These are phyloP conservation scores for Nyctibius grandis DNA, from an alignment of 2,797 vertebrate genomes.

Conservation along the genomic window DNA sequence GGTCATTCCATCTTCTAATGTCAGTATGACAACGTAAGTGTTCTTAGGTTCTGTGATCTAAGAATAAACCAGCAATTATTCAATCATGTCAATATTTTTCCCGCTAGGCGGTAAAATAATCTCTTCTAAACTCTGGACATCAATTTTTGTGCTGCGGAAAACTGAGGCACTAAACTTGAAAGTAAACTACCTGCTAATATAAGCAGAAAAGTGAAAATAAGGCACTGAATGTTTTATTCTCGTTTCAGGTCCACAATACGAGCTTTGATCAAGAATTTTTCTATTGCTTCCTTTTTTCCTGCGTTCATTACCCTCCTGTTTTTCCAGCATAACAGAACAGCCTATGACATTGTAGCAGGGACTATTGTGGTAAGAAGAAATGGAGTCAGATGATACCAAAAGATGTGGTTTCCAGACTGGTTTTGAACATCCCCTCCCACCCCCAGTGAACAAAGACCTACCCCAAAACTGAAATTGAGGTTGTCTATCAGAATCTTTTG, in stretches of 20 bases:
- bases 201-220: neutral
- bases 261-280: constrained; percentile 99
- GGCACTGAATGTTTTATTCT: constrained; percentile 26
- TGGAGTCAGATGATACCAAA: constrained; percentile 84
- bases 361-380: constrained; percentile 97
- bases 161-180: neutral
- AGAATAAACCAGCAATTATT: neutral
- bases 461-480: neutral
- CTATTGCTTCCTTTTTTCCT: constrained; percentile 98
- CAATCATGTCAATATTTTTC: neutral
- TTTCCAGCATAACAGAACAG: constrained; percentile 98
- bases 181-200: neutral
- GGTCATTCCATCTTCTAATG: constrained; percentile 93
- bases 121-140: neutral
- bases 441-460: constrained; percentile 37
- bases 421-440: constrained; percentile 15
- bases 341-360: constrained; percentile 97
- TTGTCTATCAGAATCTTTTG: constrained; percentile 46
- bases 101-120: neutral
- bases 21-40: constrained; percentile 96
- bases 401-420: constrained; percentile 1
- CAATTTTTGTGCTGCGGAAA: neutral
- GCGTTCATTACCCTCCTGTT: constrained; percentile 97
- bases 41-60: neutral
- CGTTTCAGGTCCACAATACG: constrained; percentile 89